Percentiles rank a stretch among this genome's conserved stretches.
These are phyloP conservation scores for Lucinisca nassula DNA, from an alignment of 2,888 invertebrate genomes.

Conservation along the genomic window DNA sequence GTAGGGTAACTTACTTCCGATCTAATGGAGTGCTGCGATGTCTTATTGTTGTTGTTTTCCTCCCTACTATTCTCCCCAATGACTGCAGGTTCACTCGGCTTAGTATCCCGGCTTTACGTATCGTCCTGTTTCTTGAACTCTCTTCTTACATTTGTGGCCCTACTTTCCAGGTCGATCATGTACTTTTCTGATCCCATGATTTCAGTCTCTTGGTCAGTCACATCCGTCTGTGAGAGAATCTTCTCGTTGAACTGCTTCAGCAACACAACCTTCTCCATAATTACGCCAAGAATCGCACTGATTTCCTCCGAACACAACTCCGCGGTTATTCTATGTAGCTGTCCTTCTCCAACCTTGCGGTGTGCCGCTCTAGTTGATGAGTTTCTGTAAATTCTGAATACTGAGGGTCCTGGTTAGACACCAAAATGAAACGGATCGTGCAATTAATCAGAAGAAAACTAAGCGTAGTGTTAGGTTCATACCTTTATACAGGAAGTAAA, in stretches of 20 bases:
- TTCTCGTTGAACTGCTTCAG: background rate
- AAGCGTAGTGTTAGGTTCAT: background rate
- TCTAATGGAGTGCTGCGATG: background rate
- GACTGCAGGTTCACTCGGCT: background rate
- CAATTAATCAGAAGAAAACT: background rate
- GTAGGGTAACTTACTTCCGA: constrained; percentile 5
- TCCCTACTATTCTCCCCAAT: background rate
- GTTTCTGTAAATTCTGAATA: constrained; percentile 4
- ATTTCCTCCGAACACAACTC: background rate
- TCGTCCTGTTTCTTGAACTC: background rate
- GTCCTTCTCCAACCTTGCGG: background rate
- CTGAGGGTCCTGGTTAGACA: background rate
- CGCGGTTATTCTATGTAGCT: background rate
- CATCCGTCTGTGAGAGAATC: background rate
- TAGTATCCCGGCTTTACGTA: background rate
- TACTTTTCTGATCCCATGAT: background rate
- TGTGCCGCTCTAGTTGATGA: constrained; percentile 13
- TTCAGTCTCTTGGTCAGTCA: background rate
- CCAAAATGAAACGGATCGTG: constrained; percentile 3
- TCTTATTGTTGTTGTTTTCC: background rate
- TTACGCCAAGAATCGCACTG: background rate
- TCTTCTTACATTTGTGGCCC: background rate
- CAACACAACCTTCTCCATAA: background rate
- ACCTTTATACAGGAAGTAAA: background rate
- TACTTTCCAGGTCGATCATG: background rate